Evolutionary conservation across 2,797 vertebrate genomes (phyloP).

Genomic region (Clamator glandarius): DNA sequence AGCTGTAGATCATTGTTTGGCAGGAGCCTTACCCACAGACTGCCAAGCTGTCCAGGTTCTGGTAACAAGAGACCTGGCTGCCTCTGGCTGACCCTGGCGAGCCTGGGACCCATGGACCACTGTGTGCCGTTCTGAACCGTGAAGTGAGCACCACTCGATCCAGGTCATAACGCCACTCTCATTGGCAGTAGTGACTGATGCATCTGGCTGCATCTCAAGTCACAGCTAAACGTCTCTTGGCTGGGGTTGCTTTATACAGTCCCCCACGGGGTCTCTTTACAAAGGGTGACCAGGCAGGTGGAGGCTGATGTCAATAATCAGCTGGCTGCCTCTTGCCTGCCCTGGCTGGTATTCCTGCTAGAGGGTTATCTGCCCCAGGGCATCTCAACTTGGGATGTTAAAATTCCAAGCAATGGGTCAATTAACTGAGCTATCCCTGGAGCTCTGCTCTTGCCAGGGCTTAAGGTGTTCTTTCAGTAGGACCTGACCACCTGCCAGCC

Average conservation of each 20-base stretch:
- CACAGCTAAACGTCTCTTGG: not conserved
- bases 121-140: fast-evolving
- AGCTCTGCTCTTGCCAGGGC: not conserved
- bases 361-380: not conserved
- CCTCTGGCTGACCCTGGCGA: not conserved
- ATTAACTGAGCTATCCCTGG: not conserved
- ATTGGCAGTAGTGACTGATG: not conserved
- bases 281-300: not conserved
- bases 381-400: not conserved
- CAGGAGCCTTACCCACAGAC: not conserved
- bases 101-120: not conserved
- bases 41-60: not conserved
- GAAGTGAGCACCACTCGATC: not conserved
- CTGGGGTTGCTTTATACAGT: not conserved
- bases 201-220: not conserved
- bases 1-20: not conserved
- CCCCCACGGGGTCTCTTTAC: not conserved
- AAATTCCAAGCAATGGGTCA: not conserved
- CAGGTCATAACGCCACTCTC: not conserved
- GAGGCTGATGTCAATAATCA: not conserved
- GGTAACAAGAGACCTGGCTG: not conserved
- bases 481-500: not conserved
- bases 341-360: not conserved
- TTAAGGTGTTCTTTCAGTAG: not conserved
- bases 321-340: not conserved